phyloP scores from a whole-genome alignment of 2,888 invertebrate species.

The Piscicola geometra region DNA sequence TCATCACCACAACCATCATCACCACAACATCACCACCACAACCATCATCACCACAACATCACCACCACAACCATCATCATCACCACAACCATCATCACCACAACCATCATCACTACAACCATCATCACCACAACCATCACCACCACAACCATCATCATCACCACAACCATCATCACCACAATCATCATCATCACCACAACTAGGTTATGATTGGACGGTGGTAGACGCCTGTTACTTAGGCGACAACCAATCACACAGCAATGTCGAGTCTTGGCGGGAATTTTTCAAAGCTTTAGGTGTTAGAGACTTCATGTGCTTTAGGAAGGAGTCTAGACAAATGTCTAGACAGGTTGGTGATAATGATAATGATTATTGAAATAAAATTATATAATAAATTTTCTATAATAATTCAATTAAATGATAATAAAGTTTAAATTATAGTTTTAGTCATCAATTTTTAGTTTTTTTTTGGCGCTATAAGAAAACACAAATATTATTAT shows the following conservation, averaged over 20 bases:
- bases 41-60: too few relatives aligned
- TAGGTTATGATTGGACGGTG: conserved; percentile 52
- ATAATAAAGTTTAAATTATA: neutral
- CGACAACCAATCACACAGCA: conserved; percentile 25
- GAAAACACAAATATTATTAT: too few relatives aligned
- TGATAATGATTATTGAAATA: conserved; percentile 14
- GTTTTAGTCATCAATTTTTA: neutral
- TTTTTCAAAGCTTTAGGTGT: conserved; percentile 51
- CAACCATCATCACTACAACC: conserved; percentile 35
- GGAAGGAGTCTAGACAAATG: conserved; percentile 39
- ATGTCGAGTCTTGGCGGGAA: conserved; percentile 47
- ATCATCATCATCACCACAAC: neutral
- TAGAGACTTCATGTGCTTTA: conserved; percentile 47
- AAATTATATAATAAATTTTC: neutral
- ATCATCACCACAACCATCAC: neutral
- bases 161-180: neutral
- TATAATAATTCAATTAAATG: conserved; percentile 41
- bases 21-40: neutral
- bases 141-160: neutral
- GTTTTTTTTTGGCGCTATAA: neutral
- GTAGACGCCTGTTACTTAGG: conserved; percentile 49
- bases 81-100: neutral
- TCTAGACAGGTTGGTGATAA: conserved; percentile 44
- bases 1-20: neutral
- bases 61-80: neutral